phyloP scores from a whole-genome alignment of 2,888 invertebrate species.

The Seira musarum region DNA sequence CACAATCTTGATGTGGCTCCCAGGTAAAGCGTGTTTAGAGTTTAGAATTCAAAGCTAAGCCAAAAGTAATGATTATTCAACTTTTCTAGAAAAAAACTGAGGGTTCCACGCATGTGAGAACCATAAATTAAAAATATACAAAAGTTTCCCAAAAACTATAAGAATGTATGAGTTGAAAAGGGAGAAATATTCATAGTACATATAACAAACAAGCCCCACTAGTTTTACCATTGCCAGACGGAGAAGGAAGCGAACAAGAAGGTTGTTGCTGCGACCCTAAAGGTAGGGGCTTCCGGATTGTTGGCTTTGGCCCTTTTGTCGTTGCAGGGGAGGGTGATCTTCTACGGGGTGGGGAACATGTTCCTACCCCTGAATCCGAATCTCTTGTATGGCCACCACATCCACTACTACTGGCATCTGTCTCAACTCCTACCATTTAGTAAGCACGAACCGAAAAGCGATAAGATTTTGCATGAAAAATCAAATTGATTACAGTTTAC shows the following conservation, averaged over 20 bases:
- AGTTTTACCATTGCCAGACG: slow-evolving; percentile 67
- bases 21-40: no score
- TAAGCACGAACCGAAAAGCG: slow-evolving; percentile 55
- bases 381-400: slow-evolving; percentile 60
- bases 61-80: no score
- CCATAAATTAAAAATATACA: no score
- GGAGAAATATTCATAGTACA: background rate
- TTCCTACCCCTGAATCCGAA: slow-evolving; percentile 69
- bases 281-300: slow-evolving; percentile 25
- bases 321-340: slow-evolving; percentile 64
- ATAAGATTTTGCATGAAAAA: slow-evolving; percentile 15
- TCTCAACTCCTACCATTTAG: slow-evolving; percentile 60
- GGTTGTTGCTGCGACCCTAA: slow-evolving; percentile 53
- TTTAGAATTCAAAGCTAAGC: no score
- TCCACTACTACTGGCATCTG: slow-evolving; percentile 62
- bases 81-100: no score
- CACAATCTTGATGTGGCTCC: no score
- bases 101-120: no score
- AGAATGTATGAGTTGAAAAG: no score
- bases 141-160: no score
- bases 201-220: slow-evolving; percentile 57
- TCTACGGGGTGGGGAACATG: slow-evolving; percentile 66
- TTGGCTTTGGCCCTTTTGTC: slow-evolving; percentile 5
- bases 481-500: slow-evolving; percentile 3
- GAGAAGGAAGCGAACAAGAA: slow-evolving; percentile 68